phyloP scores from a whole-genome alignment of 2,113 vertebrate species.

The Poeciliopsis retropinna region DNA sequence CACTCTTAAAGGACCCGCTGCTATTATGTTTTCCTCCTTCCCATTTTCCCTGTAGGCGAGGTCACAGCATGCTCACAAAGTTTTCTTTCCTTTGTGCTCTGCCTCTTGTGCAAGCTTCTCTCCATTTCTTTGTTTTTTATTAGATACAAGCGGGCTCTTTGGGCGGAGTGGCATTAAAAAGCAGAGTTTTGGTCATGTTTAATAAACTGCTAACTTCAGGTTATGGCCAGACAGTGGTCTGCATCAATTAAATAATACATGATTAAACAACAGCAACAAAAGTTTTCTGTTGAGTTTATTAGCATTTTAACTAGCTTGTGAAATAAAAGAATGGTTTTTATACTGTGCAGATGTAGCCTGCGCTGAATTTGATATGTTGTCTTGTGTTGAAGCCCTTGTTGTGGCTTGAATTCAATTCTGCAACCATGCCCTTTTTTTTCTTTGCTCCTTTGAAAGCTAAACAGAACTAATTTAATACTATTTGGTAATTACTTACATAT shows the following conservation, averaged over 20 bases:
- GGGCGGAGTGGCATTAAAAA: conserved; percentile 32
- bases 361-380: conserved; percentile 26
- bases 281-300: conserved; percentile 30
- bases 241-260: conserved; percentile 18
- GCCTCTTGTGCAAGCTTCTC: conserved; percentile 44
- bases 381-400: conserved; percentile 12
- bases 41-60: conserved; percentile 71
- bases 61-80: conserved; percentile 67
- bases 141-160: conserved; percentile 27
- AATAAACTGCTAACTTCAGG: conserved; percentile 29
- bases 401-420: conserved; percentile 20
- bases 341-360: conserved; percentile 4
- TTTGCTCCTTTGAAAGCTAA: conserved; percentile 12
- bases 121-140: conserved; percentile 34
- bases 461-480: background rate
- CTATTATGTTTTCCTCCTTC: conserved; percentile 74
- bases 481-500: background rate
- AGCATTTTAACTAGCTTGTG: conserved; percentile 27
- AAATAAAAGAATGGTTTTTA: conserved; percentile 20
- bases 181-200: conserved; percentile 30
- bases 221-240: conserved; percentile 37
- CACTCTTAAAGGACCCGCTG: conserved; percentile 91
- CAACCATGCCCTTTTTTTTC: conserved; percentile 1
- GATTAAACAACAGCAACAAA: conserved; percentile 21
- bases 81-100: conserved; percentile 69